Base-by-base conservation (phyloP, 2,113 vertebrate species). In the Telmatochromis brachygnathus region DNA sequence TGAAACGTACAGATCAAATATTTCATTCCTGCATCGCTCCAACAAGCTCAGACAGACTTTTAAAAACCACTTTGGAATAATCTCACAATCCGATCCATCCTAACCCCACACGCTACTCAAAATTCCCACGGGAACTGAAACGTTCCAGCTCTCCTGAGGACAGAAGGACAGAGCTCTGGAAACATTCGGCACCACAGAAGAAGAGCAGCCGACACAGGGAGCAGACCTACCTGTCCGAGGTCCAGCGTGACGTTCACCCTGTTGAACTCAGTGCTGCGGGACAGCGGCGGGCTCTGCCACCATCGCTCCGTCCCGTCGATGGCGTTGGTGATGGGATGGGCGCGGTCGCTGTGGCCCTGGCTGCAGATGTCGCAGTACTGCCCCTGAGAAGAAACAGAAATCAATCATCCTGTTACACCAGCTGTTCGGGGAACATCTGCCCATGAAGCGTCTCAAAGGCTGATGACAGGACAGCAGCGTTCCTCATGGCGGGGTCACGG, bases 221-320 rank as follows among this genome's bases (percentile, higher is more conserved):
- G 49, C 58, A 12, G 37, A 54, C 87, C 73, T 96, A 99, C 98
- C 99, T 99, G 99, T 90, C 99, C 98, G 1, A 99, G 97, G 91
- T 99, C 97, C 95, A 99, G 91, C 2, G 99, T 99, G 93, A 99
- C 98, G 6, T 99, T 99, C 91, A 99, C 97, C 86, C 98, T 91
- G 9, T 99, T 99, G 97, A 96, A 98, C 86, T 98, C 97, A 15
- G 97, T 94, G 81, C 96, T 97, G 1, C 98, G 97, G 62, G 98
- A 99, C 2, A 99, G 96, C 0, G 99, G 98, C 0, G 99, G 99
- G 83, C 99, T 99, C 96, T 99, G 99, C 99, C 99, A 99, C 99
- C 99, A 99, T 70, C 99, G 96, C 91, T 99, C 98, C 0, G 99
- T 99, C n/a, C 99, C 99, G 0, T 99, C 99, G 0, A 99, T 96